Conservation (phyloP, 2,797 vertebrate genomes). For the Melanitta fusca region DNA sequence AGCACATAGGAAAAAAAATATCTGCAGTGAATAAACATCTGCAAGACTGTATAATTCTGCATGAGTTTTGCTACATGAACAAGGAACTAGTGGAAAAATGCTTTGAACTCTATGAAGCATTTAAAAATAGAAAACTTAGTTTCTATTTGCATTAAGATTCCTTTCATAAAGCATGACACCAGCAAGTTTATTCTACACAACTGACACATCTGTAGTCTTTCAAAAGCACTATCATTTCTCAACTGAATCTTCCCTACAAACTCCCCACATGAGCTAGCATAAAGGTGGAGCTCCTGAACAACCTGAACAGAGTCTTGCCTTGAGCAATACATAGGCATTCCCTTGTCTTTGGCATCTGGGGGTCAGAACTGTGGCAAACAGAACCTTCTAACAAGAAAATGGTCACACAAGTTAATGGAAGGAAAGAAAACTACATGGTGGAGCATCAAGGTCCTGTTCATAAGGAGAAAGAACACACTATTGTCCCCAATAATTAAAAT, state of each 20-base stretch:
- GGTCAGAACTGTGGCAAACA: neutral
- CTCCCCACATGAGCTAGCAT: neutral
- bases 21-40: neutral
- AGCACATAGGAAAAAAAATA: neutral
- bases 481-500: neutral
- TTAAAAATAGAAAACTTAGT: neutral
- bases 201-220: neutral
- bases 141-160: neutral
- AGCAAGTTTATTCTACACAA: neutral
- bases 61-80: neutral
- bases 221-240: neutral
- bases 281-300: neutral
- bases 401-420: neutral
- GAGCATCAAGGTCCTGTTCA: neutral
- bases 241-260: neutral
- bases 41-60: neutral
- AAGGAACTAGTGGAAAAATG: neutral
- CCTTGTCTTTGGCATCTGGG: neutral
- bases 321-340: neutral
- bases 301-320: neutral
- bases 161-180: neutral
- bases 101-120: neutral
- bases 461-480: neutral
- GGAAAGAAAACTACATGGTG: neutral
- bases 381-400: neutral